These are phyloP conservation scores for Macrocentrus cingulum DNA, from an alignment of 1,140 invertebrate genomes.

Conservation along the genomic window DNA sequence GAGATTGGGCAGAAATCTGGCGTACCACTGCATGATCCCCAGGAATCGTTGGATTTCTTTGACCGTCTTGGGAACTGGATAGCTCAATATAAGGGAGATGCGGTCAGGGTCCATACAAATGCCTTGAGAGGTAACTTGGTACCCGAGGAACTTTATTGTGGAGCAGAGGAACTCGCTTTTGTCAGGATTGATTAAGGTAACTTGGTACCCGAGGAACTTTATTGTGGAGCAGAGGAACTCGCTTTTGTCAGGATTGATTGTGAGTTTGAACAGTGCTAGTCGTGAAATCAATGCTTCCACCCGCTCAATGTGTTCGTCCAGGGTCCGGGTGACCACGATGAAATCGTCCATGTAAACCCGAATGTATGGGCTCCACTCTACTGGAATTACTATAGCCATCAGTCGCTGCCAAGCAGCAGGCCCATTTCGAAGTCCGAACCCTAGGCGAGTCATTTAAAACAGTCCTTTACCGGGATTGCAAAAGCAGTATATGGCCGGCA, in stretches of 20 bases:
- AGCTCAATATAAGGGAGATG: slow-evolving; percentile 28
- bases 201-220: slow-evolving; percentile 23
- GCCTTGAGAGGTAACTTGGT: too few species aligned
- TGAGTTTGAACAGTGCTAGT: neutral
- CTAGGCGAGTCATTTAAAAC: slow-evolving; percentile 41
- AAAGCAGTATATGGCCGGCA: slow-evolving; percentile 25
- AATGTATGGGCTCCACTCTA: slow-evolving; percentile 7
- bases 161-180: too few species aligned
- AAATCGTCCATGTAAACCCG: slow-evolving; percentile 38
- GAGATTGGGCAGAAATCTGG: too few species aligned
- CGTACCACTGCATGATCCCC: too few species aligned
- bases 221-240: slow-evolving; percentile 21
- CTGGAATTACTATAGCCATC: slow-evolving; percentile 28
- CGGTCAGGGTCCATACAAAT: too few species aligned
- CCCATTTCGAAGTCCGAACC: slow-evolving; percentile 41
- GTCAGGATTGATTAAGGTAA: slow-evolving; percentile 14
- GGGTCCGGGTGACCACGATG: neutral
- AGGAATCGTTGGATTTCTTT: slow-evolving; percentile 6
- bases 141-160: too few species aligned
- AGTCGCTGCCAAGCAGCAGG: slow-evolving; percentile 40
- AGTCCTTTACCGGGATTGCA: slow-evolving; percentile 31
- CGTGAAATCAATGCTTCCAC: slow-evolving; percentile 39
- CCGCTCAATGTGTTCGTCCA: neutral
- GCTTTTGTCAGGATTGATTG: slow-evolving; percentile 22
- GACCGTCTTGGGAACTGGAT: slow-evolving; percentile 5